These are phyloP conservation scores for Psilopogon haemacephalus DNA, from an alignment of 2,113 vertebrate species.

Conservation along the genomic window DNA sequence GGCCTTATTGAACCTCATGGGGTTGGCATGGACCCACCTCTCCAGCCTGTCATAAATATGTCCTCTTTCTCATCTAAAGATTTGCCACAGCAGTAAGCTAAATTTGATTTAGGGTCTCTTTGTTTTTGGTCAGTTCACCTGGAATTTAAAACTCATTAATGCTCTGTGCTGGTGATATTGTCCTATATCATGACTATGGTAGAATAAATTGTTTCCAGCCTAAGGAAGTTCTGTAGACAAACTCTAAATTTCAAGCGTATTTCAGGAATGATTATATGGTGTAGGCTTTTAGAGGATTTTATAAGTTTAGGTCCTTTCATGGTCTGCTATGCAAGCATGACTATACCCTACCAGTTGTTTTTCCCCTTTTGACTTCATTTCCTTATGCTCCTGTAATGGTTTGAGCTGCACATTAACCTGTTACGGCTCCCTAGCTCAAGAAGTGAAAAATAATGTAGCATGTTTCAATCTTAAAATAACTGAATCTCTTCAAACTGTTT, in stretches of 20 bases:
- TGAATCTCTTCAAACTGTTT: neutral
- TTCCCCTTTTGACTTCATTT: neutral
- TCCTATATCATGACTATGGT: neutral
- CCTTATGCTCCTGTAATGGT: neutral
- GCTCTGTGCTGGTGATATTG: neutral
- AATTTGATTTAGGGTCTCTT: neutral
- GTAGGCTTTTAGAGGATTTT: neutral
- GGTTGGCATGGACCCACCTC: too few relatives aligned
- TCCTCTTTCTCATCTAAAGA: neutral
- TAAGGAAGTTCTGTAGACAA: neutral
- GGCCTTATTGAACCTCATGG: too few relatives aligned
- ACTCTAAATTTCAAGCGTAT: neutral
- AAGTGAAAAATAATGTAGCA: neutral
- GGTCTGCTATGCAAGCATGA: rapidly evolving
- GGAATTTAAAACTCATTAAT: slow-evolving; percentile 15
- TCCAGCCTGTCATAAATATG: neutral
- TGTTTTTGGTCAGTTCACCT: slow-evolving; percentile 32
- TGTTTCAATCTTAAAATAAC: neutral
- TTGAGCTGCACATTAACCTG: too few relatives aligned
- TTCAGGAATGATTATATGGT: neutral
- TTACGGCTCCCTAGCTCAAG: neutral
- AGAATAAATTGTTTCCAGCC: neutral
- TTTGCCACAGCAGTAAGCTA: slow-evolving; percentile 18
- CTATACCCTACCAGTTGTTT: neutral
- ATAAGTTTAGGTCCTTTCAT: neutral